A percentile compares a stretch with the other conserved stretches of the same genome.
Conservation (phyloP, 2,888 invertebrate species). For the Sympetrum striolatum region DNA sequence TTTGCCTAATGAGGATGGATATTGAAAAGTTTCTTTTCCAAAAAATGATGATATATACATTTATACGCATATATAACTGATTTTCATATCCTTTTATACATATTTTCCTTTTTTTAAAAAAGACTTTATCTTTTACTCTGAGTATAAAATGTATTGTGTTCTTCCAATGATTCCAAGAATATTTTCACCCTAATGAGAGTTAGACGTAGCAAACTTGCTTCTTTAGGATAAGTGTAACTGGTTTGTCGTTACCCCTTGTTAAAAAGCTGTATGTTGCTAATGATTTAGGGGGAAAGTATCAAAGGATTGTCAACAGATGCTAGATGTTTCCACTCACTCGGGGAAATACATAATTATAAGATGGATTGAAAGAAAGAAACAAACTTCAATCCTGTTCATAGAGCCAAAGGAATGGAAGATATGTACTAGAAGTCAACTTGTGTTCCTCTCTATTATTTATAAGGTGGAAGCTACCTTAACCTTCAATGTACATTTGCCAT, state of each 20-base stretch:
- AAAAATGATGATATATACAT: conserved; percentile 37
- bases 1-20: conserved; percentile 39
- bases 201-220: conserved; percentile 29
- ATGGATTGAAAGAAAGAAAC: not conserved
- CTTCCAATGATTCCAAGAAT: conserved; percentile 33
- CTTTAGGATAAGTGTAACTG: conserved; percentile 3
- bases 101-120: conserved; percentile 23
- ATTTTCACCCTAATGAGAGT: conserved; percentile 32
- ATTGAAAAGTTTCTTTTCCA: conserved; percentile 4
- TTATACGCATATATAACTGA: conserved; percentile 36
- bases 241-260: not conserved
- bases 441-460: conserved; percentile 25
- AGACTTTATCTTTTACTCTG: conserved; percentile 36
- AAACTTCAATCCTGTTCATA: not conserved
- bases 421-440: conserved; percentile 25
- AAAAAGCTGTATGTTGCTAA: not conserved
- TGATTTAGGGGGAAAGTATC: not conserved
- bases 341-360: not conserved
- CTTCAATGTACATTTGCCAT: conserved; percentile 34
- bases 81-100: conserved; percentile 41
- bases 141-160: conserved; percentile 30
- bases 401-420: conserved; percentile 29
- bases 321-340: conserved; percentile 10
- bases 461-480: conserved; percentile 20
- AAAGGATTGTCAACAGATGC: conserved; percentile 15